These are phyloP conservation scores for Leptopterna dolabrata DNA, from an alignment of 2,888 invertebrate species.

Conservation along the genomic window DNA sequence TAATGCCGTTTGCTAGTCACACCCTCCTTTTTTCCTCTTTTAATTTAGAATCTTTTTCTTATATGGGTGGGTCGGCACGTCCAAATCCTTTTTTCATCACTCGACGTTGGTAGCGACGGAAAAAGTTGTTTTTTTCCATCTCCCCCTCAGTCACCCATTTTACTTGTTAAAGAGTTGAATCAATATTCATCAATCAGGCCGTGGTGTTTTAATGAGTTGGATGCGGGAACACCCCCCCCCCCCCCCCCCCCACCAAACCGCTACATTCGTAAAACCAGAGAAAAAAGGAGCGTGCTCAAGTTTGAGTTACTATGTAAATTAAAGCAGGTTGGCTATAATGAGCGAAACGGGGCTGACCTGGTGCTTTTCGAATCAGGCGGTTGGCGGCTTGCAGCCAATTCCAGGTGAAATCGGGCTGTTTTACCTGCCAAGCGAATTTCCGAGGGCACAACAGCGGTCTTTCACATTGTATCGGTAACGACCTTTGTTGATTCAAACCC, in stretches of 20 bases:
- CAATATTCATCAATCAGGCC: not conserved
- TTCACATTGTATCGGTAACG: too few species aligned
- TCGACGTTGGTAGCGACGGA: not conserved
- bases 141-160: not conserved
- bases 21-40: not conserved
- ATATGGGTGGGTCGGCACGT: not conserved
- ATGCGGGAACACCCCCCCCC: not conserved
- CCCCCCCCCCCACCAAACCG: too few species aligned
- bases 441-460: too few species aligned
- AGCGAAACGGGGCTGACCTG: not conserved
- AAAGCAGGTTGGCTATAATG: not conserved
- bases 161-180: not conserved
- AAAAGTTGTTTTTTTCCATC: not conserved
- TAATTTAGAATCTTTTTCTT: not conserved
- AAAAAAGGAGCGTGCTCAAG: not conserved
- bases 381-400: too few species aligned
- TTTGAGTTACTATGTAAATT: not conserved
- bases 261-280: not conserved
- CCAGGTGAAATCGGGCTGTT: too few species aligned
- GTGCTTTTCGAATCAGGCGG: too few species aligned
- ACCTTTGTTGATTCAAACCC: too few species aligned
- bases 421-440: too few species aligned
- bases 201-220: not conserved
- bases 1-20: constrained; percentile 21
- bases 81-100: not conserved